These are phyloP conservation scores for Delichon dasypus DNA, from an alignment of 2,797 vertebrate genomes.

Conservation along the genomic window DNA sequence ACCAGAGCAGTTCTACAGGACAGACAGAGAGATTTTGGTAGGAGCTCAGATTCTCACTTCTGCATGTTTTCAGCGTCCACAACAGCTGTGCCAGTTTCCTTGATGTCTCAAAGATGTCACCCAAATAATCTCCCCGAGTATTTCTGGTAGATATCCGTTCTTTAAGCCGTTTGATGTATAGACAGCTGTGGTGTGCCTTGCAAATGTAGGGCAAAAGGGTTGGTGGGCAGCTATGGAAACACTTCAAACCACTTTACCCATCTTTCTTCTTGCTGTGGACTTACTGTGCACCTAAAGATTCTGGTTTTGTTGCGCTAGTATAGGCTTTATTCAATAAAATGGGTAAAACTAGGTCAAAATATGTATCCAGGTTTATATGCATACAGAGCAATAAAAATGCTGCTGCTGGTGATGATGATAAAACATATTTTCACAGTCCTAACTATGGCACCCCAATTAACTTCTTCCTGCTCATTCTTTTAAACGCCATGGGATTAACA, in stretches of 20 bases:
- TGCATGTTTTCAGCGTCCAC: neutral
- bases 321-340: neutral
- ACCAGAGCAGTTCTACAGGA: neutral
- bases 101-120: neutral
- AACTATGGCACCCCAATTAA: neutral
- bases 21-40: neutral
- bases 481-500: neutral
- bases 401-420: neutral
- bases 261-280: neutral
- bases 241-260: neutral
- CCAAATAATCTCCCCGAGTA: neutral
- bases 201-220: neutral
- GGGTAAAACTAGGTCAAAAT: neutral
- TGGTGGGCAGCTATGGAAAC: neutral
- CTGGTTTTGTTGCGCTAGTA: neutral
- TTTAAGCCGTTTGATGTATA: neutral
- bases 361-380: neutral
- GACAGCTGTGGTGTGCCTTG: neutral
- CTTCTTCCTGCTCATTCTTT: neutral
- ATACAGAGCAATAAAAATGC: neutral
- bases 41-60: neutral
- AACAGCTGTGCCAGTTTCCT: neutral
- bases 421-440: neutral
- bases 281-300: neutral
- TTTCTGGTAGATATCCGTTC: neutral